Conservation (phyloP, 2,113 vertebrate genomes). For the Dryoscopus gambensis region DNA sequence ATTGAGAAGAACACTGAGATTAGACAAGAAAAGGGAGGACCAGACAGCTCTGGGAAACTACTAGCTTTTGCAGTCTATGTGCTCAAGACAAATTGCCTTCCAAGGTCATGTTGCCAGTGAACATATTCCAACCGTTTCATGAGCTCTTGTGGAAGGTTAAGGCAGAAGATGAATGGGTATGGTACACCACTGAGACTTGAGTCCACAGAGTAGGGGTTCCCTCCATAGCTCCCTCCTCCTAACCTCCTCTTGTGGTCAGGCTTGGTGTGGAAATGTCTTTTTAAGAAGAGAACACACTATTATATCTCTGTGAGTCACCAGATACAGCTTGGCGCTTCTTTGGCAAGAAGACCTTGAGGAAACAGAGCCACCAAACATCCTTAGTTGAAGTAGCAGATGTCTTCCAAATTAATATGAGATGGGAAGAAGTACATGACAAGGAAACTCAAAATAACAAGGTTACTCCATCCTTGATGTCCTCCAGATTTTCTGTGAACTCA, state of each 20-base stretch:
- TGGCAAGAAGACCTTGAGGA: background rate
- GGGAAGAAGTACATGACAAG: background rate
- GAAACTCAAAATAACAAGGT: background rate
- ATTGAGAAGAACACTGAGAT: background rate
- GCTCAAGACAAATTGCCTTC: background rate
- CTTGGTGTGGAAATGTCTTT: background rate
- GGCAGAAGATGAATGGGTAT: background rate
- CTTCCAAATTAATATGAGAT: background rate
- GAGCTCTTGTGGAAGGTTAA: background rate
- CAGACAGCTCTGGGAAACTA: background rate
- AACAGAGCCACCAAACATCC: background rate
- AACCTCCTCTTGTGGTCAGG: background rate
- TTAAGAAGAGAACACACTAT: background rate
- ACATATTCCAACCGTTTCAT: background rate
- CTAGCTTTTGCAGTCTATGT: background rate
- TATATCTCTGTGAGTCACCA: background rate
- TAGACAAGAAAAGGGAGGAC: background rate
- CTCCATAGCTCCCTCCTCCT: background rate
- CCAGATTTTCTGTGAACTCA: background rate
- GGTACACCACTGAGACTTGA: fast-evolving
- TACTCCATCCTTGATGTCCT: background rate
- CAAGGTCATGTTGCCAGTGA: background rate
- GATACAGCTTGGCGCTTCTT: background rate
- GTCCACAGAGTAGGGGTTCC: background rate
- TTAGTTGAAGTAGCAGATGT: background rate